phyloP scores from a whole-genome alignment of 1,140 invertebrate species.

The Adelges cooleyi region DNA sequence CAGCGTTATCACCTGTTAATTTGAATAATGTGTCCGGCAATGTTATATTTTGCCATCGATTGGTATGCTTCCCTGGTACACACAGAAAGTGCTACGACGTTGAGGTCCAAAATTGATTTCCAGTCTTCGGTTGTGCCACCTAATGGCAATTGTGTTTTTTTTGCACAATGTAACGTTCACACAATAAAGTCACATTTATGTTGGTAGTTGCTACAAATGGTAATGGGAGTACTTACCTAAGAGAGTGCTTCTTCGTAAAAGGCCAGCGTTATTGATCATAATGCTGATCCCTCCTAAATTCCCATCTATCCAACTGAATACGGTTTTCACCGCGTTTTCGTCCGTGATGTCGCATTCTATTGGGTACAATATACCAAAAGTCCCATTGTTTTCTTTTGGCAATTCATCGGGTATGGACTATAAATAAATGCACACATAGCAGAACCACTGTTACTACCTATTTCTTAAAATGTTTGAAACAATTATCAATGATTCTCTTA shows the following conservation, averaged over 20 bases:
- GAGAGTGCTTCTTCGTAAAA: background rate
- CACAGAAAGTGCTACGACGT: conserved; percentile 46
- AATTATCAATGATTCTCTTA: no score
- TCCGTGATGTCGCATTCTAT: conserved; percentile 43
- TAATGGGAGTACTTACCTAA: conserved; percentile 16
- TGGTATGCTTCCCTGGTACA: conserved; percentile 45
- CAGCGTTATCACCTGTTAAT: conserved; percentile 47
- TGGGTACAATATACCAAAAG: conserved; percentile 36
- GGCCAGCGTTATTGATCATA: conserved; percentile 35
- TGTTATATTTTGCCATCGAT: conserved; percentile 40
- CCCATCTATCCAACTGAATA: conserved; percentile 41
- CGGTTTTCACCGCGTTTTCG: conserved; percentile 40
- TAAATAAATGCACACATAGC: no score
- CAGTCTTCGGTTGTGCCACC: conserved; percentile 38
- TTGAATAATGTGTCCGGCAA: conserved; percentile 53
- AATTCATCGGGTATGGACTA: no score
- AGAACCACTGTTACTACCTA: no score
- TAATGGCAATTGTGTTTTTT: background rate
- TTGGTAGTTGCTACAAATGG: no score
- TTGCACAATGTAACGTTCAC: background rate
- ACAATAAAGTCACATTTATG: no score
- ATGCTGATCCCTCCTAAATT: conserved; percentile 43
- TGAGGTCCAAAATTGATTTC: conserved; percentile 45
- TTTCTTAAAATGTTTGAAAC: no score
- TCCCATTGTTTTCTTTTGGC: background rate